These are phyloP conservation scores for Eupithecia inturbata DNA, from an alignment of 2,888 invertebrate species.

Conservation along the genomic window DNA sequence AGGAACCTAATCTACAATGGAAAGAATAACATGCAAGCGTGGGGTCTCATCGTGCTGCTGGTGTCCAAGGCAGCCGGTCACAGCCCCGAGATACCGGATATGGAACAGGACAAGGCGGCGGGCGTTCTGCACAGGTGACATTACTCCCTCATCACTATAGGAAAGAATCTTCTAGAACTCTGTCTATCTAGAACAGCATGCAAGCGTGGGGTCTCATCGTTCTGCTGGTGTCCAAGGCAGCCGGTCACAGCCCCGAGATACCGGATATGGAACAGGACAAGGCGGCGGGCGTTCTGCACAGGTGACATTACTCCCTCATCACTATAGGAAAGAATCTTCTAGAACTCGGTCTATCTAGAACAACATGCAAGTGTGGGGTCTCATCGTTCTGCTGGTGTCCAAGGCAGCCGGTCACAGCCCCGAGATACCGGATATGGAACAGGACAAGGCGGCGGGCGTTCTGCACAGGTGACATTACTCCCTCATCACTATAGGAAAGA, in stretches of 20 bases:
- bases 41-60: constrained; percentile 95
- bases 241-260: constrained; percentile 91
- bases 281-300: constrained; percentile 92
- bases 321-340: background rate
- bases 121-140: constrained; percentile 91
- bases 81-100: constrained; percentile 89
- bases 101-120: constrained; percentile 93
- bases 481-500: background rate
- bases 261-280: constrained; percentile 94
- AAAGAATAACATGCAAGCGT: constrained; percentile 96
- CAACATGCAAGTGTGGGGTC: constrained; percentile 97
- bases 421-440: constrained; percentile 91
- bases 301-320: constrained; percentile 77
- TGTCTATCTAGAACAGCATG: constrained; percentile 92
- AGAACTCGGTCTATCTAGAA: constrained; percentile 86
- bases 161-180: background rate
- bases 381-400: constrained; percentile 94
- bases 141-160: background rate
- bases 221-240: constrained; percentile 95
- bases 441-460: constrained; percentile 93
- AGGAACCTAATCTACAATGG: constrained; percentile 96
- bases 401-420: constrained; percentile 94
- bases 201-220: constrained; percentile 97
- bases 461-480: constrained; percentile 86
- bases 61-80: constrained; percentile 97